Base-by-base conservation (phyloP, 2,888 invertebrate species). In the Saturnia japonica region DNA sequence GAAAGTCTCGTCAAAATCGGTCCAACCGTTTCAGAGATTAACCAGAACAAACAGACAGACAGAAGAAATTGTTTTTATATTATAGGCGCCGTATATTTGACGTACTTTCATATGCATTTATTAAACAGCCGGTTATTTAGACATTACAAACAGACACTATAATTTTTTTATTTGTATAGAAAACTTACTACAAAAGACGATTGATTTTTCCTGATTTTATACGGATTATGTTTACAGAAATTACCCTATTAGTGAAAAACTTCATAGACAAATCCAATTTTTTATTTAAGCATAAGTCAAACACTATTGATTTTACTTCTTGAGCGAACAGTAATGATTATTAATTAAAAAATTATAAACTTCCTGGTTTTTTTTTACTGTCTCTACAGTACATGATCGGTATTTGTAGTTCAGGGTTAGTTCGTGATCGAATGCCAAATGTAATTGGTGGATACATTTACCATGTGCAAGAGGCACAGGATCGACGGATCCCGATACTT, bases 401-500 rank as follows among this genome's bases (percentile, higher is more conserved):
- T 74, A 68, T 70, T 70, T 66, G 70, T 54, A 64, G 70, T 70
- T 70, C 70, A 70, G 70, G 70, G 70, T 70, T 42, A 82, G 79
- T 82, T 90, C 90, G 91, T 91, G 91, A 87, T 85, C 83, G 81
- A 82, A 88, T 84, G 90, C 88, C 88, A 87, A 86, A 82, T 86
- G 88, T 89, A 90, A 89, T 88, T 88, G 87, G 82, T 84, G 82
- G 82, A 83, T 82, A 80, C 85, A 85, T 85, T 86, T 84, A 87
- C 81, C 83, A 85, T 85, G 84, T 80, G 81, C 83, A 81, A 79
- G 79, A 81, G 83, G 84, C 83, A 80, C 82, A 74, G 82, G 76
- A 68, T 71, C 71, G 71, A 72, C 42, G 69, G 75, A 78, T 81
- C 81, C 80, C 84, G 82, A 82, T 87, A 88, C 89, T 91, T 91